Base-by-base conservation (phyloP, 2,888 invertebrate genomes). In the Trissolcus japonicus region DNA sequence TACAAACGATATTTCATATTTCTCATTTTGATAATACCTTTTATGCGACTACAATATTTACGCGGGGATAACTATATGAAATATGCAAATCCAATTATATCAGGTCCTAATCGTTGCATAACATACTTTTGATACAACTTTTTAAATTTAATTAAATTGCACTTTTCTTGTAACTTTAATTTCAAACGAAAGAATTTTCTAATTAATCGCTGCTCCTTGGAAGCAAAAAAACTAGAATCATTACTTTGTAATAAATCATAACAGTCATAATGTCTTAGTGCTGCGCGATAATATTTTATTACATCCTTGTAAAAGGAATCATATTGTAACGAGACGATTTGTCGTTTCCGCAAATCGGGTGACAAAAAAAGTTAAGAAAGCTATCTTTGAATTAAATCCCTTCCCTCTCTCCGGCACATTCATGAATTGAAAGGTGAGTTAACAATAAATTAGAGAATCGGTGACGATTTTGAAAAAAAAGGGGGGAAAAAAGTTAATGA, bases 211-310 rank as follows among this genome's bases (percentile, higher is more conserved):
- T 43, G 17, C 54, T 48, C 50, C 25, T 41, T 73, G 60, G 7
- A 11, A 1, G 11, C 11, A 11, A 35, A 35, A 66, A 73, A 73
- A 73, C 40, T 60, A 40, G 60, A 73, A 66, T 66, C 60, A 66
- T 65, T 73, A 73, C 55, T 65, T 73, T 17, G 65, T 48, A 53
- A 72, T 72, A 72, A 72, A 72, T 72, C 72, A 72, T 59, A 13
- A 14, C 16, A 14, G 68, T n/a, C 41, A 54, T 60, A 72, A 72
- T 54, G 59, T 65, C 71, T 73, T 73, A 43, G 61, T 4, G 14
- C 55, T 14, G 60, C 40, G 50, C 66, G 65, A 66, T 73, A 66
- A 59, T 59, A 51, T 54, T 73, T 73, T 61, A 74, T 74, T 56
- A 51, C 51, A 19, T 50, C 56, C 13, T 56, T 74, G 74, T 67